Evolutionary conservation across 2,888 invertebrate genomes (phyloP).

Genomic region (Sthenelais limicola): DNA sequence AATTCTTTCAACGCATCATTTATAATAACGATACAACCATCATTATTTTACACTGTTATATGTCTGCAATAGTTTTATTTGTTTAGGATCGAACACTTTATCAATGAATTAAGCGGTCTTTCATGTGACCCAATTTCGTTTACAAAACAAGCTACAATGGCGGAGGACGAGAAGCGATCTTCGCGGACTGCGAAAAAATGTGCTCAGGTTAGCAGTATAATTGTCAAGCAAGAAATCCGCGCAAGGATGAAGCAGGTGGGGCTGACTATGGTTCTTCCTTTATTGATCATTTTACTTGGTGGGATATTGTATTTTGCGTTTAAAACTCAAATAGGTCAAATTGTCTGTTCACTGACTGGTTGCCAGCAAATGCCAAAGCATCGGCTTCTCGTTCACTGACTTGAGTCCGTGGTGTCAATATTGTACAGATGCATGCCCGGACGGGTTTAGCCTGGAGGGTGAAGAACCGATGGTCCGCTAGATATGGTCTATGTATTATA

Average conservation of each 20-base stretch:
- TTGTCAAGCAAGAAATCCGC: conserved; percentile 59
- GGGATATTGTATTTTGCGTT: neutral
- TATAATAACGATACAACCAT: too few relatives aligned
- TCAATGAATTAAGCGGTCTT: conserved; percentile 12
- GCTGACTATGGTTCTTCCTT: neutral
- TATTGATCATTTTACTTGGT: neutral
- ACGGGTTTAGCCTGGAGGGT: too few relatives aligned
- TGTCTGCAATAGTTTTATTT: too few relatives aligned
- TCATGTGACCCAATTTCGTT: conserved; percentile 17
- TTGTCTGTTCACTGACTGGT: neutral
- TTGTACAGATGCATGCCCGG: too few relatives aligned
- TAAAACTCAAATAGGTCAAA: neutral
- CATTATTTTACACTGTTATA: too few relatives aligned
- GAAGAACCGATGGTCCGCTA: too few relatives aligned
- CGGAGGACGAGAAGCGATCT: conserved; percentile 25
- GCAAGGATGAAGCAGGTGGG: conserved; percentile 59
- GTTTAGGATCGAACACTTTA: too few relatives aligned
- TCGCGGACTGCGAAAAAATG: conserved; percentile 54
- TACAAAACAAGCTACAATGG: conserved; percentile 34
- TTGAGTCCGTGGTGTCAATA: too few relatives aligned
- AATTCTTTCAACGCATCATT: too few relatives aligned
- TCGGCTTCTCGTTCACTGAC: too few relatives aligned
- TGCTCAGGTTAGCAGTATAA: conserved; percentile 58
- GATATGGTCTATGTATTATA: too few relatives aligned
- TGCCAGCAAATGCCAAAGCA: neutral